Base-by-base conservation (phyloP, 92 coral and sea anemone genomes). In the Porites rus region DNA sequence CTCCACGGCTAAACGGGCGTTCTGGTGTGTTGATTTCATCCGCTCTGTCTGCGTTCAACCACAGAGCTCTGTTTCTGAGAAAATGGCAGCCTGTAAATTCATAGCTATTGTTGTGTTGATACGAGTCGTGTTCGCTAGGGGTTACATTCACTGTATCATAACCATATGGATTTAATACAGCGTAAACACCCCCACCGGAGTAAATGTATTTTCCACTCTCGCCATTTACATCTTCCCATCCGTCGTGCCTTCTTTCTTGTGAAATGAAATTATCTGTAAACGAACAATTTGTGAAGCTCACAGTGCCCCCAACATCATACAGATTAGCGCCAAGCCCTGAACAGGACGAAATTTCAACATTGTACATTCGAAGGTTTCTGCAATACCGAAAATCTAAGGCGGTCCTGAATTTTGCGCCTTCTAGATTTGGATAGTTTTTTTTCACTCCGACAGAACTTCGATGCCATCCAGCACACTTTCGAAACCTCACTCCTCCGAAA, bases 381-480 rank as follows among this genome's bases (percentile, higher is more conserved):
- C 99, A 97, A 72, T 97, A 95, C 53, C 91, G 92, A 67, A 97
- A 91, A 70, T 84, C 93, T 43, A 97, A 58, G 25, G 96, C 98
- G 1, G 93, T 19, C 22, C 88, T 79, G 83, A 88, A 97, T 51
- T 75, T 67, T 25, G 88, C 93, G 68, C 90, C 79, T 3, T 43
- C 10, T 2, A 83, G 56, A 4, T 77, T 72, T 13, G 93, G 89
- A 22, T 24, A 46, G 77, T 74, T 75, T 43, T 85, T 69, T 1
- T 65, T 38, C 53, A 10, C 51, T 14, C 78, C 65, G 6, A 74
- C 92, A 24, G 90, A 76, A 82, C 98, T 95, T 21, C 62, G 76
- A 21, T 93, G 92, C 91, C 93, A 89, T 62, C 92, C 94, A 2
- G 98, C 99, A 87, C 99, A 97, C 20, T 85, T 73, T 0, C 51